phyloP scores from a whole-genome alignment of 2,113 vertebrate species.

The Mohoua ochrocephala region DNA sequence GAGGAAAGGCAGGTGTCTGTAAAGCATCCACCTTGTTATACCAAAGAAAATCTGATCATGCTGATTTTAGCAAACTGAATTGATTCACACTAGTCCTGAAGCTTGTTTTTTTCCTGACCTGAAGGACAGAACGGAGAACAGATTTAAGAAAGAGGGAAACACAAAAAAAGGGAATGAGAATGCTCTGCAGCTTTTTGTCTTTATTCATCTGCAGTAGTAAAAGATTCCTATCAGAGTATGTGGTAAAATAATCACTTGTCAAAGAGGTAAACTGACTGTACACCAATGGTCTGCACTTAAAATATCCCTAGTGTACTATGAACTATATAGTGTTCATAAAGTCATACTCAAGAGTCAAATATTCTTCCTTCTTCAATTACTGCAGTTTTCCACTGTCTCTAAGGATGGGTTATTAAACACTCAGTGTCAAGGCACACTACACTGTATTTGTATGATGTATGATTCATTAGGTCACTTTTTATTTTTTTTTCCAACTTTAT shows the following conservation, averaged over 20 bases:
- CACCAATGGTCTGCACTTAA: conserved; percentile 61
- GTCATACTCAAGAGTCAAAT: conserved; percentile 57
- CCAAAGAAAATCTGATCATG: background rate
- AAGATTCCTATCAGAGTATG: conserved; percentile 51
- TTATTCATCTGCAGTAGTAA: conserved; percentile 54
- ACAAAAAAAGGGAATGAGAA: background rate
- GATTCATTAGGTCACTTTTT: conserved; percentile 25
- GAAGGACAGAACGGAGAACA: background rate
- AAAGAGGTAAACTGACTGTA: conserved; percentile 67
- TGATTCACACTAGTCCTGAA: background rate
- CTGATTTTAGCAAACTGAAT: background rate
- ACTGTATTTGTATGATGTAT: background rate
- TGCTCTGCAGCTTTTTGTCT: conserved; percentile 21
- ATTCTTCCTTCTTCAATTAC: conserved; percentile 68
- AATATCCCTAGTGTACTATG: conserved; percentile 61
- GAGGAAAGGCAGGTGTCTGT: background rate
- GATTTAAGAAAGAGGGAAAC: background rate
- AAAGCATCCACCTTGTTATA: background rate
- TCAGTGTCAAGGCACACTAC: conserved; percentile 29
- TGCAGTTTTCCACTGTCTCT: conserved; percentile 59
- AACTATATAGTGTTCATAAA: conserved; percentile 63
- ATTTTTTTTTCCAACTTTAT: background rate
- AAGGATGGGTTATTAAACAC: conserved; percentile 51
- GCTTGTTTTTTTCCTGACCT: background rate
- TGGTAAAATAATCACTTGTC: conserved; percentile 71